A percentile compares a stretch with the other conserved stretches of the same genome.
phyloP scores from a whole-genome alignment of 2,888 invertebrate genomes.

The Choristoneura rosaceana region DNA sequence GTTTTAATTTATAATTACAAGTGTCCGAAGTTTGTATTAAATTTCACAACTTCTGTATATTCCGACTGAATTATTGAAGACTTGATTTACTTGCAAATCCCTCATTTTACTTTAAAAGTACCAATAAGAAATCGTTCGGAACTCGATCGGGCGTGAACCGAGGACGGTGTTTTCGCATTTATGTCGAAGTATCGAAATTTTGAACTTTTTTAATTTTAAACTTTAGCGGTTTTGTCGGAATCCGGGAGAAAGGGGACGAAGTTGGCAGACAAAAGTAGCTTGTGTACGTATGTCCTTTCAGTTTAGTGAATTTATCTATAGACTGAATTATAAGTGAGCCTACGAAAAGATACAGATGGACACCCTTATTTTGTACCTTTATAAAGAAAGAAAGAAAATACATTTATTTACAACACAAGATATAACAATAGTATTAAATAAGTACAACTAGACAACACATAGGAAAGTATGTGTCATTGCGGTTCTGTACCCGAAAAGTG shows the following conservation, averaged over 20 bases:
- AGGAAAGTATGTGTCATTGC: no score
- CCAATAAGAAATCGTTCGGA: slow-evolving; percentile 18
- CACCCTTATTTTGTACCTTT: no score
- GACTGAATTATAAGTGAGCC: background rate
- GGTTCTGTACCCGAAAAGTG: no score
- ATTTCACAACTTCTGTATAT: background rate
- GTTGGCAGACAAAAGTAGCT: background rate
- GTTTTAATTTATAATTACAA: background rate
- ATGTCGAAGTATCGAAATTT: slow-evolving; percentile 44
- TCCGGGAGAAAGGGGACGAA: background rate
- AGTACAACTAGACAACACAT: no score
- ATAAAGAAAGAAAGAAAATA: no score
- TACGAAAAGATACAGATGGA: no score
- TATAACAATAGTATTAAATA: no score
- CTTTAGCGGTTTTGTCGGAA: slow-evolving; percentile 45
- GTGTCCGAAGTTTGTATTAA: background rate
- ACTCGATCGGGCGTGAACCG: slow-evolving; percentile 23
- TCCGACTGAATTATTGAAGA: background rate
- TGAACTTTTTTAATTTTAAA: slow-evolving; percentile 62
- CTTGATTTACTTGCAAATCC: slow-evolving; percentile 36
- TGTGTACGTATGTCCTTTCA: background rate
- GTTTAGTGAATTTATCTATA: background rate
- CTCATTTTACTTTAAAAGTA: slow-evolving; percentile 34
- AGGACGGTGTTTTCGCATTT: slow-evolving; percentile 27
- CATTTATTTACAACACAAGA: no score